Percentiles rank a stretch among this genome's conserved stretches.
Conservation (phyloP, 2,113 vertebrate genomes). For the Asarcornis scutulata region DNA sequence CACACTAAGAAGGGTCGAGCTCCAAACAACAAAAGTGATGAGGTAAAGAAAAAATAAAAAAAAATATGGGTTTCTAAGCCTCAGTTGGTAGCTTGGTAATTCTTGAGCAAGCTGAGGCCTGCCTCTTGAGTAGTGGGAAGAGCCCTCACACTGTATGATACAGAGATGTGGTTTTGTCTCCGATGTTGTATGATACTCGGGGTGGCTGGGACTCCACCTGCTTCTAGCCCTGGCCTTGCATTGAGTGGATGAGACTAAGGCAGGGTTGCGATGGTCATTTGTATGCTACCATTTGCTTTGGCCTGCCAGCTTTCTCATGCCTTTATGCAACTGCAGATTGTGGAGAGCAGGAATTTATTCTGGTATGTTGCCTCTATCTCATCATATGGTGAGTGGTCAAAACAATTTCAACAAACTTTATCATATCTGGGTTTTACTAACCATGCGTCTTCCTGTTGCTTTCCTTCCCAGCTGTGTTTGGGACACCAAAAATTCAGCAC, state of each 20-base stretch:
- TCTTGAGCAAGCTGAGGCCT: background rate
- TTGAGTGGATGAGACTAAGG: background rate
- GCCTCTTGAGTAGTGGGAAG: background rate
- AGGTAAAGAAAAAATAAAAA: background rate
- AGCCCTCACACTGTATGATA: background rate
- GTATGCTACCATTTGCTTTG: background rate
- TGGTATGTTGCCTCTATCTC: background rate
- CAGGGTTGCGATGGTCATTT: background rate
- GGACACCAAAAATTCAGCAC: constrained; percentile 15
- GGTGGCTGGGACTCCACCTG: background rate
- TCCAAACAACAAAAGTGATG: background rate
- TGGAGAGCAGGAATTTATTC: background rate
- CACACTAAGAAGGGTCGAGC: background rate
- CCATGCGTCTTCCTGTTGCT: background rate
- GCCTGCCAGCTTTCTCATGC: background rate
- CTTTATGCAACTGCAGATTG: background rate
- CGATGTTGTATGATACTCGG: background rate
- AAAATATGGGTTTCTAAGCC: background rate
- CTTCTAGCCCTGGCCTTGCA: background rate
- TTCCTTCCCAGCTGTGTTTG: constrained; percentile 14
- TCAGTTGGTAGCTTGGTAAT: background rate
- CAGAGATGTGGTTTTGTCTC: background rate
- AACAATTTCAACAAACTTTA: background rate
- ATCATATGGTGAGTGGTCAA: constrained; percentile 15
- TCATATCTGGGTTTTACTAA: background rate